Evolutionary conservation across 2,113 vertebrate species (phyloP).

Genomic region (Tor tambroides): DNA sequence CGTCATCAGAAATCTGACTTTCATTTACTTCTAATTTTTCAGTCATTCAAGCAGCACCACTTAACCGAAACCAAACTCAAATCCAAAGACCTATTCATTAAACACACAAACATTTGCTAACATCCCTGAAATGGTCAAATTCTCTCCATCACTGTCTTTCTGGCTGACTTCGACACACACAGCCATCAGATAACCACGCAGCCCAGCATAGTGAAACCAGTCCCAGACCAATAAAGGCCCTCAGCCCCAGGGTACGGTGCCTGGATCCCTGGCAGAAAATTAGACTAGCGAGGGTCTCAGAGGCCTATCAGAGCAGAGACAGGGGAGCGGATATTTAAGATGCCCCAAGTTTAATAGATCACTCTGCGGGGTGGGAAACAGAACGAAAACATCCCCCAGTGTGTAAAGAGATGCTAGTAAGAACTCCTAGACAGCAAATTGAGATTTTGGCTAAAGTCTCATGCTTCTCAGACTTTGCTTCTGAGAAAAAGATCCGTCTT

Average conservation of each 20-base stretch:
- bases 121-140: conserved; percentile 31
- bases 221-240: conserved; percentile 66
- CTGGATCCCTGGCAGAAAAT: conserved; percentile 65
- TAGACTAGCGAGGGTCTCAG: conserved; percentile 61
- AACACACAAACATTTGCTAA: conserved; percentile 33
- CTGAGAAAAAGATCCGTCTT: background rate
- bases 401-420: conserved; percentile 8
- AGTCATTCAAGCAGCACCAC: conserved; percentile 13
- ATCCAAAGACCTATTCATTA: conserved; percentile 7
- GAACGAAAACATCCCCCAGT: conserved; percentile 53
- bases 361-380: conserved; percentile 64
- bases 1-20: background rate
- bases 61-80: background rate
- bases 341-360: conserved; percentile 70
- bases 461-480: background rate
- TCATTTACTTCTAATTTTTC: background rate
- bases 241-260: conserved; percentile 65
- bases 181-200: conserved; percentile 35
- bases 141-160: background rate
- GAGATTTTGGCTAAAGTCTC: background rate
- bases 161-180: conserved; percentile 3
- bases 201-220: conserved; percentile 58
- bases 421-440: background rate
- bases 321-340: conserved; percentile 67
- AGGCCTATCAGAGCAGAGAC: conserved; percentile 67